Conservation (phyloP, 2,888 invertebrate species). For the Troilus luridus region DNA sequence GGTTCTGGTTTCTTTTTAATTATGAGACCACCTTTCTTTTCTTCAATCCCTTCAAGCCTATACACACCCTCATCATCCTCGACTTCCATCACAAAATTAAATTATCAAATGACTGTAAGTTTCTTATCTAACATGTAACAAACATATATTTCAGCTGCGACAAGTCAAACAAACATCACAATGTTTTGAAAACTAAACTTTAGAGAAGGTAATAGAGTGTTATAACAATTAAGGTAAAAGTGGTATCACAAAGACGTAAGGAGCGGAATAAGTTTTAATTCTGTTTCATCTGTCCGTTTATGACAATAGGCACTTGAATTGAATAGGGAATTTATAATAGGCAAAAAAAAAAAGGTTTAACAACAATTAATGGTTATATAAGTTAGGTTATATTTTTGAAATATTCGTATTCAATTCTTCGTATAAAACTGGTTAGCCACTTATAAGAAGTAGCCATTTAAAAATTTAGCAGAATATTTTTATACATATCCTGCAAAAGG, state of each 20-base stretch:
- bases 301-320: too few species aligned
- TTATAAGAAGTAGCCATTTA: too few species aligned
- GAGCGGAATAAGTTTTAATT: not conserved
- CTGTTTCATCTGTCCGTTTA: too few species aligned
- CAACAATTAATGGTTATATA: too few species aligned
- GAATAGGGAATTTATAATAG: too few species aligned
- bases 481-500: too few species aligned
- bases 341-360: too few species aligned
- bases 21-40: conserved; percentile 79
- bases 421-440: too few species aligned
- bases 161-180: not conserved
- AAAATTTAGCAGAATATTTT: too few species aligned
- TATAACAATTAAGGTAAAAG: not conserved
- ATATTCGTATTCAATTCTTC: too few species aligned
- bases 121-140: not conserved
- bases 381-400: too few species aligned
- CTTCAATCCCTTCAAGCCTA: conserved; percentile 79
- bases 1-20: conserved; percentile 78
- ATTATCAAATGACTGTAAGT: not conserved
- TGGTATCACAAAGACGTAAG: not conserved
- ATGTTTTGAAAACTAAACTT: not conserved
- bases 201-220: not conserved
- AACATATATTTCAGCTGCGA: not conserved
- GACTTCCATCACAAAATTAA: not conserved
- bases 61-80: conserved; percentile 75